Conservation (phyloP, 2,797 vertebrate species). For the Lagorchestes hirsutus region DNA sequence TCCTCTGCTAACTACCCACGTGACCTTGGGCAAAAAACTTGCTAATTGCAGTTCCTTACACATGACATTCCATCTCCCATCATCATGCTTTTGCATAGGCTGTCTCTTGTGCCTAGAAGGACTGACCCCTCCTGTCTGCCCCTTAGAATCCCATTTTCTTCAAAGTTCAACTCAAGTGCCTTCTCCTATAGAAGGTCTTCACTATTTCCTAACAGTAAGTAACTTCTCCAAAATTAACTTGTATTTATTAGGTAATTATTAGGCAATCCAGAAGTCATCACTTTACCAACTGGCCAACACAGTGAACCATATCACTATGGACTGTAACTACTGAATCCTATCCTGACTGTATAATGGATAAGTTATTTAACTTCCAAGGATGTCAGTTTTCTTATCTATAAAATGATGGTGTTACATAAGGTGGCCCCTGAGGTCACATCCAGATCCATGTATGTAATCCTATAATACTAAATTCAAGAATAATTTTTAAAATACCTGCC, state of each 20-base stretch:
- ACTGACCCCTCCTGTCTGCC: not conserved
- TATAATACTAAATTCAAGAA: not conserved
- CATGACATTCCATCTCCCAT: not conserved
- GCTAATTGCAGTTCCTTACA: not conserved
- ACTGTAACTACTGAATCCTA: not conserved
- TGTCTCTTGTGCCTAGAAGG: not conserved
- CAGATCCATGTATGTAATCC: not conserved
- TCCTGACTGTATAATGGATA: not conserved
- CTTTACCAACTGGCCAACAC: not conserved
- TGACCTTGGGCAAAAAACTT: not conserved
- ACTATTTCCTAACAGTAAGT: not conserved
- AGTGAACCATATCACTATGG: not conserved
- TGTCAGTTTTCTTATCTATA: not conserved
- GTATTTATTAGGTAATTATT: not conserved
- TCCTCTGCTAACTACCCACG: not conserved
- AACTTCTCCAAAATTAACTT: not conserved
- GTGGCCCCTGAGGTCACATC: not conserved
- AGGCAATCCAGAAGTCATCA: not conserved
- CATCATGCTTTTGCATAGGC: not conserved
- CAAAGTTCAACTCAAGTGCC: not conserved
- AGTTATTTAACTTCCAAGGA: not conserved
- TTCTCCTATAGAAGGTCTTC: not conserved
- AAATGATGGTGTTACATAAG: not conserved
- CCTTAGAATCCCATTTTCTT: not conserved
- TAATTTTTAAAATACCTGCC: not conserved